These are phyloP conservation scores for Ornithorhynchus anatinus DNA, from an alignment of 2,113 vertebrate genomes.

Conservation along the genomic window DNA sequence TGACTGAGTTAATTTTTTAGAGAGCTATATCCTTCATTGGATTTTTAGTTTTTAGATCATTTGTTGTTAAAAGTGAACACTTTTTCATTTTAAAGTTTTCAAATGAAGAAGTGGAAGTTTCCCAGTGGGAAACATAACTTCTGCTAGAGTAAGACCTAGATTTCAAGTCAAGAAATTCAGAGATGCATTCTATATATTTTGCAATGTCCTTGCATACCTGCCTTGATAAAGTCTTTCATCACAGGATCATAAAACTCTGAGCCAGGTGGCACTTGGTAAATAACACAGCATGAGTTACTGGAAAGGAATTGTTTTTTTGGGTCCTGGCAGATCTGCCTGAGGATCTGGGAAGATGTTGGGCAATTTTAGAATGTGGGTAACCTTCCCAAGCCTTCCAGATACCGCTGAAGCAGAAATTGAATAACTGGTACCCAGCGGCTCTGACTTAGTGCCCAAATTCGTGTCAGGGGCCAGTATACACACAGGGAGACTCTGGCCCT, in stretches of 20 bases:
- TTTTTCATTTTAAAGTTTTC: neutral
- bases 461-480: no score
- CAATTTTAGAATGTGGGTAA: no score
- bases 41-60: constrained; percentile 2
- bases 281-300: neutral
- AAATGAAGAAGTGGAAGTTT: neutral
- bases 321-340: no score
- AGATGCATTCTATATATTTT: neutral
- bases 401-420: no score
- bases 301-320: neutral
- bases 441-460: no score
- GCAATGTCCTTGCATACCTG: neutral
- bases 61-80: no score
- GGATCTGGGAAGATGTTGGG: no score
- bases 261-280: neutral
- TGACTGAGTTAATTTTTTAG: neutral
- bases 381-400: no score
- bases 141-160: neutral
- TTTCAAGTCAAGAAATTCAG: neutral
- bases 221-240: neutral
- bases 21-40: neutral
- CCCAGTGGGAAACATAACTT: neutral
- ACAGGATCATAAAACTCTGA: neutral
- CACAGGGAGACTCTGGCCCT: no score
- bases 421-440: no score